phyloP scores from a whole-genome alignment of 2,888 invertebrate genomes.

The Fissipunctia ypsillon region DNA sequence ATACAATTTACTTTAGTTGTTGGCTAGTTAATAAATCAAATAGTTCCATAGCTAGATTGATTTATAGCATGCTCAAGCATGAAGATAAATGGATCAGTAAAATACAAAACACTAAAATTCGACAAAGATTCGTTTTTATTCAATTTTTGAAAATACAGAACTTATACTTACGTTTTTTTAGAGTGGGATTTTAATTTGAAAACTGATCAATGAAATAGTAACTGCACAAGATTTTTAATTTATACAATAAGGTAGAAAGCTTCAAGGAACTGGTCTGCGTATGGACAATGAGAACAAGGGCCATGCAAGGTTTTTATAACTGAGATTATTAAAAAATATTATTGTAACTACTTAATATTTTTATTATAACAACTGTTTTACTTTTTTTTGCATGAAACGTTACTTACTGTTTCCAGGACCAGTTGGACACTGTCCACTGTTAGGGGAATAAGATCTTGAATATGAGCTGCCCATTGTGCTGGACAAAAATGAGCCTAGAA shows the following conservation, averaged over 20 bases:
- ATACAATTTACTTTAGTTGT: background rate
- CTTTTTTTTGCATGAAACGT: background rate
- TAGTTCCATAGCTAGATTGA: background rate
- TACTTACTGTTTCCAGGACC: slow-evolving; percentile 79
- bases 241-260: background rate
- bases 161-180: too few species aligned
- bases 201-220: background rate
- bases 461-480: slow-evolving; percentile 85
- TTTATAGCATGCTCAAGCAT: background rate
- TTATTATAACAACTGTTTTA: background rate
- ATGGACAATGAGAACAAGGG: background rate
- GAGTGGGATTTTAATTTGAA: background rate
- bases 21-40: background rate
- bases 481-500: slow-evolving; percentile 50
- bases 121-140: background rate
- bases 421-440: slow-evolving; percentile 71
- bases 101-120: background rate
- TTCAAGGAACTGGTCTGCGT: background rate
- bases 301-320: background rate
- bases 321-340: background rate
- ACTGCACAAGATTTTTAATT: background rate
- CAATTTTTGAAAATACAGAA: background rate
- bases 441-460: slow-evolving; percentile 87
- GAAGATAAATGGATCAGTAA: too few species aligned
- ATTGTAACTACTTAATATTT: too few species aligned